Evolutionary conservation across 2,113 vertebrate genomes (phyloP), one percentile per base, ranked within the genome.

Genomic region (Paralichthys olivaceus): DNA sequence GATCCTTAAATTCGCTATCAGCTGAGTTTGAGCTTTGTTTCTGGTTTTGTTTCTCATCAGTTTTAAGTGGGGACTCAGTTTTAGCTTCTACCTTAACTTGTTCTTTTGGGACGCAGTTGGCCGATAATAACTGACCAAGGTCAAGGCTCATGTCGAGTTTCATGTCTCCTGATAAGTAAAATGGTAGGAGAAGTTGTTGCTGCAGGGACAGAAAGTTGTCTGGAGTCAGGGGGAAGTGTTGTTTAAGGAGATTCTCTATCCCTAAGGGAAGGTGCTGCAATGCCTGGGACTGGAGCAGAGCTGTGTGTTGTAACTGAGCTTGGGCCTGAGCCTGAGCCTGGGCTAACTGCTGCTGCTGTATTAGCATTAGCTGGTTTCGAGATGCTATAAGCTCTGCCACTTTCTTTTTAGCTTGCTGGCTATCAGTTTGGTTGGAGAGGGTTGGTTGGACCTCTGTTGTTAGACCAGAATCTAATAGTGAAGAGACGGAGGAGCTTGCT

Each of bases 81-180:
- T 86, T 84, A 70, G 47, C 47, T 72, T 87, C 85, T 79, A 72
- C 45, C 60, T 91, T 84, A 69, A 53, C 26, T 15, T 80, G 79
- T 75, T 94, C 89, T 93, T 94, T 68, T 83, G 93, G 84, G 70
- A 95, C 90, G 72, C 74, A 69, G 53, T 47, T 77, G 22, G 90
- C 88, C 0, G 94, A 92, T 51, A 94, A 88, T 0, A 94, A 92
- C 68, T 97, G 72, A 2, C 93, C 95, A 82, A 96, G 89, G 0
- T 97, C 95, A 23, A 93, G 93, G 0, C 93, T 95, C 70, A 94
- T 96, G 82, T 95, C 98, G 85, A 98, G 95, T 85, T 96, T 96
- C 89, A 99, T 96, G 81, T 99, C 98, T 0, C 97, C 98, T n/a
- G 98, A 96, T 82, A 99, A 96, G 74, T 98, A 98, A 92, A 99